These are phyloP conservation scores for Campoplex nolae DNA, from an alignment of 2,888 invertebrate genomes.

Conservation along the genomic window DNA sequence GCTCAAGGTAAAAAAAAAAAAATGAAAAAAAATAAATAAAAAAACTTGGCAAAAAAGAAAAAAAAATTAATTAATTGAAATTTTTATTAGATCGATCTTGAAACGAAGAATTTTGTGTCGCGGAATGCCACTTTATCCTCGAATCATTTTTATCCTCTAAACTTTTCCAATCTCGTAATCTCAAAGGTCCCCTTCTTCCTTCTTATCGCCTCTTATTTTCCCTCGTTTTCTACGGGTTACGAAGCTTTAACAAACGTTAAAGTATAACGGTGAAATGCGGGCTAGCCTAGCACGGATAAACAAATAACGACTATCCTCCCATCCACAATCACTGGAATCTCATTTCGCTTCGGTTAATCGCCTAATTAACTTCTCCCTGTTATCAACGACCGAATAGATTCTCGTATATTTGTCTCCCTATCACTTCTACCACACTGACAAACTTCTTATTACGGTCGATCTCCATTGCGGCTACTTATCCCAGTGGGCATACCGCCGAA, in stretches of 20 bases:
- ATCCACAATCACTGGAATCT: constrained; percentile 51
- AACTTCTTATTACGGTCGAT: constrained; percentile 1
- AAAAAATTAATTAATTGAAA: background rate
- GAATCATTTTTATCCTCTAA: constrained; percentile 4
- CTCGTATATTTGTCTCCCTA: constrained; percentile 16
- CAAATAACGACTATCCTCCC: constrained; percentile 47
- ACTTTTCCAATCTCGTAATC: constrained; percentile 12
- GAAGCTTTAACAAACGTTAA: background rate
- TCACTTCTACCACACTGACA: background rate
- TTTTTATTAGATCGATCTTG: background rate
- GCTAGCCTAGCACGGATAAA: constrained; percentile 27
- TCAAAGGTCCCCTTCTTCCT: background rate
- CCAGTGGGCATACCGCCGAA: too few species aligned
- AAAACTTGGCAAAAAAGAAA: background rate
- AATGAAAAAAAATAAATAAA: too few species aligned
- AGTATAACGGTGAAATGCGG: background rate
- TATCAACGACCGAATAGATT: constrained; percentile 12
- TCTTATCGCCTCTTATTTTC: constrained; percentile 32
- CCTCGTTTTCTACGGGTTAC: background rate
- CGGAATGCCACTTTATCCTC: background rate
- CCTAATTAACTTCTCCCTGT: constrained; percentile 53
- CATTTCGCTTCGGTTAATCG: constrained; percentile 57
- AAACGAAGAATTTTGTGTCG: background rate
- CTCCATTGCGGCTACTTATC: background rate
- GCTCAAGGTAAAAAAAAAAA: constrained; percentile 85